phyloP scores from a whole-genome alignment of 2,888 invertebrate species.

The Tethea ocularis region DNA sequence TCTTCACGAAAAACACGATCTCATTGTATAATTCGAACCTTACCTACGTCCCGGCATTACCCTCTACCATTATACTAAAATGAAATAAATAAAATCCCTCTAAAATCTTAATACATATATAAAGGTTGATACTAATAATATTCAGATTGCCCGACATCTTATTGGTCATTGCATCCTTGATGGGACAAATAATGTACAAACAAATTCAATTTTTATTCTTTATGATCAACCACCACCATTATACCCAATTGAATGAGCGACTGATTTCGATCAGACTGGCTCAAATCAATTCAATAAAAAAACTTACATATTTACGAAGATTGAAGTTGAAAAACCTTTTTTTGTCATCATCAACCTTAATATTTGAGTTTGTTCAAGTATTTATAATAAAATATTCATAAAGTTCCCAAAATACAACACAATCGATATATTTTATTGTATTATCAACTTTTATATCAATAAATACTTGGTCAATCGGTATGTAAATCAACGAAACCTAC shows the following conservation, averaged over 20 bases:
- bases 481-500: too few species aligned
- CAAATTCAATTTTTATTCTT: not conserved
- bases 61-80: too few species aligned
- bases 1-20: too few species aligned
- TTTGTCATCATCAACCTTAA: conserved; percentile 29
- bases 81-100: too few species aligned
- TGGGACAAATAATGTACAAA: not conserved
- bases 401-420: too few species aligned
- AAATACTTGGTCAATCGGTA: too few species aligned
- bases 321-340: conserved; percentile 22
- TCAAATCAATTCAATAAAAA: not conserved
- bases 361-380: not conserved
- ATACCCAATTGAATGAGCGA: conserved; percentile 6
- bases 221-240: conserved; percentile 8
- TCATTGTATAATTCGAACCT: too few species aligned
- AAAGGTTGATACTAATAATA: not conserved
- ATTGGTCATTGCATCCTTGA: not conserved
- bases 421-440: too few species aligned
- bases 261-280: not conserved
- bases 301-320: conserved; percentile 4
- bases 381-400: not conserved
- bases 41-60: too few species aligned
- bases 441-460: too few species aligned
- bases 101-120: not conserved
- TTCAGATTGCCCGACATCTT: not conserved